phyloP scores from a whole-genome alignment of 92 coral and sea anemone genomes.

The Virgularia gustaviana region DNA sequence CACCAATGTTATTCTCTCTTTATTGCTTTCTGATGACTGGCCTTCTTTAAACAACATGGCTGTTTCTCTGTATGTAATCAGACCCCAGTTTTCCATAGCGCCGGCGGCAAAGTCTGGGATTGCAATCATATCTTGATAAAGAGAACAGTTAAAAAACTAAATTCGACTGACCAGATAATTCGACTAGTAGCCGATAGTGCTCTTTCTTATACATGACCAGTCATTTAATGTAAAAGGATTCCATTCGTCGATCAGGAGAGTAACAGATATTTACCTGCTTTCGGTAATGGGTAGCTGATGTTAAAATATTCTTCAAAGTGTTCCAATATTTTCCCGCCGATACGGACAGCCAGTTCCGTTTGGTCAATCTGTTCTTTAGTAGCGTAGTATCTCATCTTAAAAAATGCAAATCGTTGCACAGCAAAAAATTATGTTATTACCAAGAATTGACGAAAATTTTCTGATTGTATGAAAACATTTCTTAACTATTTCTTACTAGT shows the following conservation, averaged over 20 bases:
- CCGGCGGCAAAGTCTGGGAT: constrained; percentile 99
- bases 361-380: constrained; percentile 80
- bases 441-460: neutral
- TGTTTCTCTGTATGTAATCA: constrained; percentile 83
- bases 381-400: constrained; percentile 81
- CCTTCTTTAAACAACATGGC: constrained; percentile 71
- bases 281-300: constrained; percentile 75
- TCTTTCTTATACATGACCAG: too few species aligned
- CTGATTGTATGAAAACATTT: too few species aligned
- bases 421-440: neutral
- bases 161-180: too few species aligned
- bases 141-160: neutral
- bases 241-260: too few species aligned
- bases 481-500: too few species aligned
- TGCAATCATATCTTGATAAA: constrained; percentile 82
- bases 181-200: too few species aligned
- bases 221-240: too few species aligned
- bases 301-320: constrained; percentile 70
- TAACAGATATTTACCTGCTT: constrained; percentile 77
- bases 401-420: neutral
- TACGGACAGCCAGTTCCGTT: constrained; percentile 56
- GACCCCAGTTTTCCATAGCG: constrained; percentile 99
- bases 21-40: constrained; percentile 73
- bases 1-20: constrained; percentile 70
- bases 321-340: constrained; percentile 60